phyloP scores from a whole-genome alignment of 2,113 vertebrate genomes.

The Eolophus roseicapilla region DNA sequence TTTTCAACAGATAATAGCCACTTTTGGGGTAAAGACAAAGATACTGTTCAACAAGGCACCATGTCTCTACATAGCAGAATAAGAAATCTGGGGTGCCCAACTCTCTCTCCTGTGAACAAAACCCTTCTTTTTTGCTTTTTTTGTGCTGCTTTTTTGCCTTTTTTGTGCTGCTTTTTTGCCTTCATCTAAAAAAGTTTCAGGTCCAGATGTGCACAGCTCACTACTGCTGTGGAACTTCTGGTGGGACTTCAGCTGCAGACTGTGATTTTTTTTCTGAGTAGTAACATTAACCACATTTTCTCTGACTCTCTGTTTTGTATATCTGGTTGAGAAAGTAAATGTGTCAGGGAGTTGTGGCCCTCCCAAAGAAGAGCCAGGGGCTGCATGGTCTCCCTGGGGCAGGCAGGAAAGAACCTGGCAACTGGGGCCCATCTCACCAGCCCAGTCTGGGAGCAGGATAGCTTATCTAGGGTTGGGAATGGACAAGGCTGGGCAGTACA shows the following conservation, averaged over 20 bases:
- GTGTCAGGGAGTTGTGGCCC: neutral
- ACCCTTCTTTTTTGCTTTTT: neutral
- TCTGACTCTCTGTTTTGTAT: neutral
- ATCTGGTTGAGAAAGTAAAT: neutral
- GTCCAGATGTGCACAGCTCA: neutral
- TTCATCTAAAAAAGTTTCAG: neutral
- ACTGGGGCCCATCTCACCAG: neutral
- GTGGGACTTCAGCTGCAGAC: neutral
- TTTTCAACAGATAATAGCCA: neutral
- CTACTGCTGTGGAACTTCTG: neutral
- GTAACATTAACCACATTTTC: neutral
- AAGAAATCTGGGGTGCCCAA: neutral
- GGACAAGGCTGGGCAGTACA: neutral
- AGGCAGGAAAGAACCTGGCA: neutral
- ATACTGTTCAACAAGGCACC: neutral
- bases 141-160: neutral
- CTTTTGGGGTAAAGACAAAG: neutral
- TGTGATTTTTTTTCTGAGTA: neutral
- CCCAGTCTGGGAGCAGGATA: neutral
- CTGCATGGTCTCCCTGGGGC: neutral
- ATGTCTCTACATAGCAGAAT: neutral
- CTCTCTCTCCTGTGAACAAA: neutral
- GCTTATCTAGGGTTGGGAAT: neutral
- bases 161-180: neutral
- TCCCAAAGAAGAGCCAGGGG: neutral